Conservation (phyloP, 2,113 vertebrate species). For the Rhadina sibilatrix region DNA sequence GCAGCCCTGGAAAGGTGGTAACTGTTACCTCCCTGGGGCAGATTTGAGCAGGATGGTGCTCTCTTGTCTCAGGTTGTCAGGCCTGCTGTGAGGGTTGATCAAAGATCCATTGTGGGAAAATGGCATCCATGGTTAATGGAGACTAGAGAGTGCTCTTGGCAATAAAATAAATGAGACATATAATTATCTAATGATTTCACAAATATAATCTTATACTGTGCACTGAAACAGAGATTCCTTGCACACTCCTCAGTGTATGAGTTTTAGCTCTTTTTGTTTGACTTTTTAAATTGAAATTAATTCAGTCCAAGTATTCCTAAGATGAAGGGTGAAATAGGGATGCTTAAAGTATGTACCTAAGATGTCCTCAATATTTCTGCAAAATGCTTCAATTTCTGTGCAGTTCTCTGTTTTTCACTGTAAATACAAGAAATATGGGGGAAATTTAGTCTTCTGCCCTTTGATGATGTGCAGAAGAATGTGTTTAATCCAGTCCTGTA, state of each 20-base stretch:
- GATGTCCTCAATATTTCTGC: neutral
- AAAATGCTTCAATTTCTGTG: neutral
- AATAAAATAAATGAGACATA: neutral
- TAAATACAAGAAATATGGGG: neutral
- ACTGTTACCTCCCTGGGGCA: rapidly evolving
- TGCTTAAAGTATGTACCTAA: neutral
- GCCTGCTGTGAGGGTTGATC: neutral
- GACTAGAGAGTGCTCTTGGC: neutral
- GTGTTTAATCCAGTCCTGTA: neutral
- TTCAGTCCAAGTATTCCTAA: neutral
- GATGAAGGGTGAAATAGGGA: neutral
- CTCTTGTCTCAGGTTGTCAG: neutral
- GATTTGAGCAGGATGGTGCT: neutral
- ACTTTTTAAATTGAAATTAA: neutral
- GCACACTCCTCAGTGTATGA: neutral
- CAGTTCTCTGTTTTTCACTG: neutral
- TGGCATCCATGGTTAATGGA: neutral
- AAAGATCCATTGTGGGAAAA: neutral
- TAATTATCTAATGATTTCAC: neutral
- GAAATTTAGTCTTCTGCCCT: neutral
- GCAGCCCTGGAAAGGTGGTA: neutral
- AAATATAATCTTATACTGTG: neutral
- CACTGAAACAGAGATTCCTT: neutral
- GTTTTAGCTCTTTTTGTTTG: neutral
- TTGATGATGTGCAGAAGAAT: neutral